These are phyloP conservation scores for Netelia fuscicornis DNA, from an alignment of 2,888 invertebrate genomes.

Conservation along the genomic window DNA sequence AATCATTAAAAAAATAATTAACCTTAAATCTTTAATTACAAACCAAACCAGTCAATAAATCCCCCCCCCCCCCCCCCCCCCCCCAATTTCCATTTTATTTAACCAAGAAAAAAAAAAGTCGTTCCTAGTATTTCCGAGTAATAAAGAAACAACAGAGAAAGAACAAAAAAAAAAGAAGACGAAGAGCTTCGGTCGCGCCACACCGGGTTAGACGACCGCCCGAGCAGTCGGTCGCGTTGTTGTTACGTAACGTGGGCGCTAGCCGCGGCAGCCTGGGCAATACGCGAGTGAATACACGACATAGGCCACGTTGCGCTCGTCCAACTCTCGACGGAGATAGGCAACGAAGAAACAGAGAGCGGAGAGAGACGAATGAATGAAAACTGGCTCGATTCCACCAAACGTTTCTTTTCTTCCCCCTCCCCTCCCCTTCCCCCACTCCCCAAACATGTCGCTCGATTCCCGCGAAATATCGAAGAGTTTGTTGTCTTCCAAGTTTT, in stretches of 20 bases:
- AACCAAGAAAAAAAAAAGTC: neutral
- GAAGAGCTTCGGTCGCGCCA: neutral
- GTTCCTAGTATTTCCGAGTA: conserved; percentile 2
- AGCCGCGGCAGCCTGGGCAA: neutral
- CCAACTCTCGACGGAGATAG: neutral
- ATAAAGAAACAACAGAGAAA: neutral
- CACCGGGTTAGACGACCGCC: conserved; percentile 69
- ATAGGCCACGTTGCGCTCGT: neutral
- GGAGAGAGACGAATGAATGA: conserved; percentile 76
- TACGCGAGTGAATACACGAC: neutral
- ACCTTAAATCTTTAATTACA: too few species aligned
- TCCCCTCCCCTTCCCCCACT: neutral
- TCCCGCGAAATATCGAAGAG: neutral
- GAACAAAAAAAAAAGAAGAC: neutral
- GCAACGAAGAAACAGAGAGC: neutral
- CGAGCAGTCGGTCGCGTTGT: conserved; percentile 2
- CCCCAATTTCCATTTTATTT: too few species aligned
- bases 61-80: too few species aligned
- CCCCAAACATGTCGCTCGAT: neutral
- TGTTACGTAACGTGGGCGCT: conserved; percentile 21
- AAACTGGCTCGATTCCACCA: conserved; percentile 79
- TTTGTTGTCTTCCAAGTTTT: neutral
- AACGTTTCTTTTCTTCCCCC: conserved; percentile 55
- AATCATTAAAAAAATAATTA: too few species aligned
- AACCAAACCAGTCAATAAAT: too few species aligned